Conservation (phyloP, 2,888 invertebrate genomes). For the Seladonia tumulorum region DNA sequence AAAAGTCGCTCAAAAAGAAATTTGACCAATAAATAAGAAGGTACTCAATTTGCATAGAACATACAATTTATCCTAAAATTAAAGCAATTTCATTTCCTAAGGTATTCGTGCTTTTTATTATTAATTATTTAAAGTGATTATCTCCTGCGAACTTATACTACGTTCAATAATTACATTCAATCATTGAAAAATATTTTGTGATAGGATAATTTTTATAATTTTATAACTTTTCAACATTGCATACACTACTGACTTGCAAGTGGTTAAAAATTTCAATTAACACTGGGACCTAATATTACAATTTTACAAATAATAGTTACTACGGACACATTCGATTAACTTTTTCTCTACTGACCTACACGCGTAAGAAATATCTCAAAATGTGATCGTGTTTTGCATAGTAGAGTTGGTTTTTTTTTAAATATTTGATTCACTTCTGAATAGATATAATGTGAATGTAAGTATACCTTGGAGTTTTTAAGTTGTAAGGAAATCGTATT, state of each 20-base stretch:
- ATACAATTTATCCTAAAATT: neutral
- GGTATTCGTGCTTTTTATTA: neutral
- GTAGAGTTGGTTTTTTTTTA: neutral
- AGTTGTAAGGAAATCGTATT: constrained; percentile 2
- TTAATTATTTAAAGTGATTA: neutral
- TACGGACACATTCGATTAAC: neutral
- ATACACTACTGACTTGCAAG: neutral
- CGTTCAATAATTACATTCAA: neutral
- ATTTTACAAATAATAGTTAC: neutral
- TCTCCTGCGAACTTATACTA: neutral
- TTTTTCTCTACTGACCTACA: neutral
- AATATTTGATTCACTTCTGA: neutral
- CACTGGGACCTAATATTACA: neutral
- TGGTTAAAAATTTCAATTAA: neutral
- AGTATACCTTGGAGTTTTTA: neutral
- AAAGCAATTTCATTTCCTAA: neutral
- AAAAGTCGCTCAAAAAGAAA: neutral
- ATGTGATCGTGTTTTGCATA: neutral
- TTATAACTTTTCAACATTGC: neutral
- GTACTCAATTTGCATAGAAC: neutral
- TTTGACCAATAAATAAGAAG: neutral
- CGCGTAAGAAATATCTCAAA: neutral
- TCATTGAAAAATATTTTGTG: too few species aligned
- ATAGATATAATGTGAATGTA: neutral
- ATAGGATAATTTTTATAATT: neutral